phyloP scores from a whole-genome alignment of 2,797 vertebrate genomes.

The Characodon lateralis region DNA sequence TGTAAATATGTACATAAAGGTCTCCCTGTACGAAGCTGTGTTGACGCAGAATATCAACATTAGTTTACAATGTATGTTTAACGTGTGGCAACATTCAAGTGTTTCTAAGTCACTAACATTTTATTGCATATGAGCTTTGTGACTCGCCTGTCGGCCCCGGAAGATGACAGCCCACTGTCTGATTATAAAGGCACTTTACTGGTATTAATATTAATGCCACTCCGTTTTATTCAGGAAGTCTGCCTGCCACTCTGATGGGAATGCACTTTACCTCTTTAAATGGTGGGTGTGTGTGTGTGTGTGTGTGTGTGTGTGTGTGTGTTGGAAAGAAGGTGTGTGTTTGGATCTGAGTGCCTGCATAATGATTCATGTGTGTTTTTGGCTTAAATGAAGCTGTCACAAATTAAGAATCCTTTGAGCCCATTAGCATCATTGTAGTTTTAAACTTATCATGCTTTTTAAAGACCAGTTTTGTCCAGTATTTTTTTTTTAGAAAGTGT shows the following conservation, averaged over 20 bases:
- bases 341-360: conserved; percentile 35
- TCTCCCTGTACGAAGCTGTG: conserved; percentile 13
- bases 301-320: conserved; percentile 50
- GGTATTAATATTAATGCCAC: conserved; percentile 87
- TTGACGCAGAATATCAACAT: conserved; percentile 10
- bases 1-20: not conserved
- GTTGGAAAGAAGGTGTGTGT: conserved; percentile 38
- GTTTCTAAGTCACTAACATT: conserved; percentile 40
- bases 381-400: conserved; percentile 63
- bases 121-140: conserved; percentile 48
- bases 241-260: conserved; percentile 81
- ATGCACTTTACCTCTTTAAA: conserved; percentile 81
- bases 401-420: conserved; percentile 53
- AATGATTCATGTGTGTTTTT: conserved; percentile 46
- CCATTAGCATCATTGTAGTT: conserved; percentile 64
- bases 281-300: conserved; percentile 68
- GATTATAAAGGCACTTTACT: conserved; percentile 86
- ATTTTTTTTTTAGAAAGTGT: not conserved
- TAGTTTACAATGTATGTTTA: conserved; percentile 13
- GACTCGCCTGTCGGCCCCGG: conserved; percentile 70
- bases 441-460: conserved; percentile 47
- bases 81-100: conserved; percentile 38
- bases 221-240: conserved; percentile 86
- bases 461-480: conserved; percentile 5
- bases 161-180: conserved; percentile 81